Evolutionary conservation across 2,797 vertebrate genomes (phyloP), one percentile per base, ranked within the genome.

Genomic region (Clarias pachynema): DNA sequence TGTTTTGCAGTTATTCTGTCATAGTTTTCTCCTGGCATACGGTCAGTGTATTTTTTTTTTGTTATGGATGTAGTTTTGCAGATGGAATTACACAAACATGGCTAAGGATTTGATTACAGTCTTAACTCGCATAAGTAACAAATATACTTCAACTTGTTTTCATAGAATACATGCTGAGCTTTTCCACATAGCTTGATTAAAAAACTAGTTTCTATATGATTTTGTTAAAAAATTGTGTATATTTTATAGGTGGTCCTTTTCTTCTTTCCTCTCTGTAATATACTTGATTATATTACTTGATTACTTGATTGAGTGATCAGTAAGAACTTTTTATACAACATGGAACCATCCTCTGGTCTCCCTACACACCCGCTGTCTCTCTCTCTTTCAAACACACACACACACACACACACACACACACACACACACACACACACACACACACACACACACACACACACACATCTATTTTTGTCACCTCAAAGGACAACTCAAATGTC

Each of bases 271-370:
- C 2, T 59, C 56, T 60, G 8, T 34, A 63, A 62, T 31, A 10
- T 18, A 16, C 12, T 79, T 63, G 60, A n/a, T n/a, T n/a, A n/a
- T n/a, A n/a, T n/a, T n/a, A n/a, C n/a, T n/a, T n/a, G n/a, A n/a
- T n/a, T n/a, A n/a, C n/a, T n/a, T n/a, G n/a, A n/a, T n/a, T 79
- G 49, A 65, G 26, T 49, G 78, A 65, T 79, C 78, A 44, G 24
- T 63, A 63, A 63, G 24, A n/a, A 24, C 31, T 62, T 81, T 68
- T 53, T 81, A 31, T 81, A 56, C 40, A 31, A 16, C n/a, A 81
- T 68, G 62, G 9, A 56, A 26, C 26, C 63, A 53, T 56, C 26
- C 18, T 24, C 26, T 53, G 44, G 15, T 44, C 44, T 16, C 18
- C 40, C n/a, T 4, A 60, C 10, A 2, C 75, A 24, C 2, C 29